Evolutionary conservation across 2,888 invertebrate species (phyloP).

Genomic region (Sisyra nigra): DNA sequence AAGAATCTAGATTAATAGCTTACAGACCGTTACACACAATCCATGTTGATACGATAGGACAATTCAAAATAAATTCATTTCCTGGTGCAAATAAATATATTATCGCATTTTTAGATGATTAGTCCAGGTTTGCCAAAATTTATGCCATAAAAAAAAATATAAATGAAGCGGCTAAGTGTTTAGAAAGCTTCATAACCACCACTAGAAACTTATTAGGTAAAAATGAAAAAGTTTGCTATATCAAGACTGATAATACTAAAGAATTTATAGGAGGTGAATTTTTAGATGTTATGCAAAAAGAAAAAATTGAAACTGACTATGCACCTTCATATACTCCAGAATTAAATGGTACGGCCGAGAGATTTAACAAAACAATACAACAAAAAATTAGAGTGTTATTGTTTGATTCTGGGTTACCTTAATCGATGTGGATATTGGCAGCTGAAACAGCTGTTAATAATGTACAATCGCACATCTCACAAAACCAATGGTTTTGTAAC

Average conservation of each 20-base stretch:
- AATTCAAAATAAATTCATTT: constrained; percentile 11
- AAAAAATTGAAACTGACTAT: constrained; percentile 6
- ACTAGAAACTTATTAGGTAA: constrained; percentile 14
- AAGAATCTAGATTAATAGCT: constrained; percentile 10
- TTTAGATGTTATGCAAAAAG: constrained; percentile 12
- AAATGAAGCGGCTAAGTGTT: constrained; percentile 12
- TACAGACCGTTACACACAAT: constrained; percentile 13
- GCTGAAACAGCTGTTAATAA: constrained; percentile 11
- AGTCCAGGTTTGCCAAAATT: constrained; percentile 13
- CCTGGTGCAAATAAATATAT: constrained; percentile 13
- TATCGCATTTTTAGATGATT: constrained; percentile 14
- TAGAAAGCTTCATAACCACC: constrained; percentile 14
- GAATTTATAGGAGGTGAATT: constrained; percentile 14
- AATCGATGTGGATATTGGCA: constrained; percentile 15
- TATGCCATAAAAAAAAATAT: constrained; percentile 13
- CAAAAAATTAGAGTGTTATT: constrained; percentile 11
- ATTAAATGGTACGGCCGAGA: constrained; percentile 13
- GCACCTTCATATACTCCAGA: constrained; percentile 11
- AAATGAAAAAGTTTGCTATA: constrained; percentile 15
- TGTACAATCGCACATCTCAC: constrained; percentile 14
- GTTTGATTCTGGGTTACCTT: constrained; percentile 11
- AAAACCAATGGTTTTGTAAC: constrained; percentile 9
- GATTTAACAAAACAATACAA: constrained; percentile 12
- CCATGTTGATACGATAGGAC: constrained; percentile 14
- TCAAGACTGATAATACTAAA: constrained; percentile 14